Evolutionary conservation across 1,140 invertebrate species (phyloP).

Genomic region (Cotesia typhae): DNA sequence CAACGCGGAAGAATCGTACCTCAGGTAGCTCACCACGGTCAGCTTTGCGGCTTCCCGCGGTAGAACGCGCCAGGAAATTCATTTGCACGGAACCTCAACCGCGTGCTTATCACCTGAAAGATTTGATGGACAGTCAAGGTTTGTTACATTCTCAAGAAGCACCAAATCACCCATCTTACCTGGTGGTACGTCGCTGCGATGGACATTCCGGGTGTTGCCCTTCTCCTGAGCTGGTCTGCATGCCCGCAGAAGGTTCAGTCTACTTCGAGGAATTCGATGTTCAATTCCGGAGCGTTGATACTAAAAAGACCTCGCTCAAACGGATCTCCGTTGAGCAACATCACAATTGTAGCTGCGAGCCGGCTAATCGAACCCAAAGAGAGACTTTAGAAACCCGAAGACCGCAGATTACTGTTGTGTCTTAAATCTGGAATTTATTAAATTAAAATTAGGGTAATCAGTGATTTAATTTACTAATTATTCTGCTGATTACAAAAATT

Average conservation of each 20-base stretch:
- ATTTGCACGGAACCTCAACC: constrained; percentile 44
- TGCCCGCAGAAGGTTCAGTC: constrained; percentile 34
- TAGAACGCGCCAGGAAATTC: neutral
- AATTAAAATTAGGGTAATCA: constrained; percentile 1
- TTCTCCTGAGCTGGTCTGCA: constrained; percentile 40
- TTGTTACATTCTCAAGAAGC: constrained; percentile 33
- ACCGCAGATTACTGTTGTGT: constrained; percentile 37
- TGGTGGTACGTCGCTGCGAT: constrained; percentile 50
- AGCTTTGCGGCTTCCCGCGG: neutral
- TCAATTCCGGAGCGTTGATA: constrained; percentile 40
- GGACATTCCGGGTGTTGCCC: constrained; percentile 49
- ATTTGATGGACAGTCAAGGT: constrained; percentile 41
- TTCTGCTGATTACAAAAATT: neutral
- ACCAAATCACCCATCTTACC: constrained; percentile 44
- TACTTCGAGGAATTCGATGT: constrained; percentile 49
- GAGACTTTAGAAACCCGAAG: constrained; percentile 20
- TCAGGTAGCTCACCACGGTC: neutral
- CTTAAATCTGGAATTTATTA: constrained; percentile 16
- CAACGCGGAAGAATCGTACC: neutral
- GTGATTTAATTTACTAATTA: too few species aligned
- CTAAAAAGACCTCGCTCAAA: constrained; percentile 32
- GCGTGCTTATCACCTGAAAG: constrained; percentile 48
- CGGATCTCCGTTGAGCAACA: constrained; percentile 52
- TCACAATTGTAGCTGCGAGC: constrained; percentile 43
- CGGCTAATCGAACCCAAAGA: constrained; percentile 32